Conservation (phyloP, 1,140 invertebrate genomes). For the Sycobia sp. region DNA sequence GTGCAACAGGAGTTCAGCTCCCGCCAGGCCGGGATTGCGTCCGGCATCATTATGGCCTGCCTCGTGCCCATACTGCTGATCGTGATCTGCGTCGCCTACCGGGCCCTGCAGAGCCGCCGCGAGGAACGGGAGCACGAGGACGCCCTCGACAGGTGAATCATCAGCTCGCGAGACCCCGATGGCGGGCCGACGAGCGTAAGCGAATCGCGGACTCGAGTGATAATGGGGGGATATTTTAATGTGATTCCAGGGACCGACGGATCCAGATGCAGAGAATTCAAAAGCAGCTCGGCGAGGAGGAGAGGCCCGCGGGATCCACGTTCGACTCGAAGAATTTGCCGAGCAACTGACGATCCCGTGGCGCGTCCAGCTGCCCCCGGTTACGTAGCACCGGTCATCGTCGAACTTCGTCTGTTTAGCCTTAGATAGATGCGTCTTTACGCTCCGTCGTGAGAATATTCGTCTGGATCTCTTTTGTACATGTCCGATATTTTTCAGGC, state of each 20-base stretch:
- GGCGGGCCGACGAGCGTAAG: background rate
- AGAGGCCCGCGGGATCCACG: constrained; percentile 39
- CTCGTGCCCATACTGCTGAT: constrained; percentile 76
- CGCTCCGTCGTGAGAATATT: background rate
- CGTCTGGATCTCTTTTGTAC: no score
- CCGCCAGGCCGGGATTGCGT: constrained; percentile 75
- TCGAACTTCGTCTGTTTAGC: constrained; percentile 15
- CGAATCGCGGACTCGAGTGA: background rate
- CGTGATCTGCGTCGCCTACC: constrained; percentile 72
- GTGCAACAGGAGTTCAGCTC: constrained; percentile 80
- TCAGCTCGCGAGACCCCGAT: background rate
- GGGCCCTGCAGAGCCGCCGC: constrained; percentile 53
- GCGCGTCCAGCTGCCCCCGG: no score
- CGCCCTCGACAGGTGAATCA: constrained; percentile 46
- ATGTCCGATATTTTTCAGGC: no score
- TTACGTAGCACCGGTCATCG: no score
- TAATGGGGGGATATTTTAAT: constrained; percentile 1
- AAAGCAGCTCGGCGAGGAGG: constrained; percentile 49
- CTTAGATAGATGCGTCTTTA: constrained; percentile 46
- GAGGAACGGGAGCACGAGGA: constrained; percentile 63
- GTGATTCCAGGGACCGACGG: constrained; percentile 42
- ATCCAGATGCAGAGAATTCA: constrained; percentile 51
- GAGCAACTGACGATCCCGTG: no score
- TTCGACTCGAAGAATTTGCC: constrained; percentile 39
- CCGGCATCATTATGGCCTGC: constrained; percentile 75